These are phyloP conservation scores for Acanthis flammea DNA, from an alignment of 2,797 vertebrate genomes.

Conservation along the genomic window DNA sequence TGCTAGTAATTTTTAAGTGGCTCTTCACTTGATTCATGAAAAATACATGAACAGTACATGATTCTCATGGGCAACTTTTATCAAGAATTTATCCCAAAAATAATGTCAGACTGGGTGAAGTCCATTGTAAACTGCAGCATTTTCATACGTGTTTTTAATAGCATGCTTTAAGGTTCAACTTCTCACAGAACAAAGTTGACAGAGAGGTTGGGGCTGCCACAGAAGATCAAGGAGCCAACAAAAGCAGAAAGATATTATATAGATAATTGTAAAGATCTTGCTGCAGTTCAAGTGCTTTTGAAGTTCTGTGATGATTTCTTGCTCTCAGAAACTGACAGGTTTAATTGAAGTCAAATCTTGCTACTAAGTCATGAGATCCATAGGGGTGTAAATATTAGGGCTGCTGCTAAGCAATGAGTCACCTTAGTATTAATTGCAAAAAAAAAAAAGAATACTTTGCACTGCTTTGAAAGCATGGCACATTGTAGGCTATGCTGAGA, in stretches of 20 bases:
- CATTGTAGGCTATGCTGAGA: not conserved
- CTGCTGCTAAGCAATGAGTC: conserved; percentile 11
- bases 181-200: conserved; percentile 13
- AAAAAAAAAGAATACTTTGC: not conserved
- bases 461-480: not conserved
- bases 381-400: conserved; percentile 36
- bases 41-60: conserved; percentile 52
- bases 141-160: not conserved
- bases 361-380: conserved; percentile 9
- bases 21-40: conserved; percentile 56
- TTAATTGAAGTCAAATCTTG: conserved; percentile 54
- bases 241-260: conserved; percentile 18
- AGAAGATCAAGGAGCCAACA: conserved; percentile 36
- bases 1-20: conserved; percentile 55
- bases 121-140: not conserved
- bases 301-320: conserved; percentile 45
- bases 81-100: conserved; percentile 31
- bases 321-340: conserved; percentile 37
- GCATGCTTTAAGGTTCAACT: not conserved
- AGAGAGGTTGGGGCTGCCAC: not conserved
- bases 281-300: conserved; percentile 36
- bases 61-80: conserved; percentile 60
- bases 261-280: conserved; percentile 46
- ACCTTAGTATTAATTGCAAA: not conserved
- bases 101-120: conserved; percentile 33